Conservation (phyloP, 2,888 invertebrate genomes). For the Drosophila paramelanica region DNA sequence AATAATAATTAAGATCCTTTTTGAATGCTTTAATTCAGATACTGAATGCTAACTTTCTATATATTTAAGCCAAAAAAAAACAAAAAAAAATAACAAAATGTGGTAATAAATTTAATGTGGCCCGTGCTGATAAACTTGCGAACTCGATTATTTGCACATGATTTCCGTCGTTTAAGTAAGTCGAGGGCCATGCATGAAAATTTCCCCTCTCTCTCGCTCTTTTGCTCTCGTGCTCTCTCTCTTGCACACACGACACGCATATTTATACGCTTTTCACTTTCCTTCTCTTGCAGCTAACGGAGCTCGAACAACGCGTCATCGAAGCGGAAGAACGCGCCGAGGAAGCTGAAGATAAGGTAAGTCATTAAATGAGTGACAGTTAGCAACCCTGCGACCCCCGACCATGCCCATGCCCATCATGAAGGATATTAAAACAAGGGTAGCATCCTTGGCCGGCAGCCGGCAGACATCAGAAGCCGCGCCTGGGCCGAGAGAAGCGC, state of each 20-base stretch:
- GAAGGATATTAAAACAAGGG: conserved; percentile 53
- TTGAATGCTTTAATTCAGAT: no score
- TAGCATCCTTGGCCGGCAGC: conserved; percentile 26
- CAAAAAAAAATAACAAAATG: no score
- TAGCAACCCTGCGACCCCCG: neutral
- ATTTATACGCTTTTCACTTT: conserved; percentile 21
- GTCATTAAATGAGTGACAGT: conserved; percentile 71
- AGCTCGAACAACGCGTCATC: conserved; percentile 95
- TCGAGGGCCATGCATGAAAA: conserved; percentile 1
- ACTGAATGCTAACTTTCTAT: no score
- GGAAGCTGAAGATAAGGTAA: conserved; percentile 97
- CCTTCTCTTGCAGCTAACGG: conserved; percentile 90
- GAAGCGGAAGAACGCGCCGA: conserved; percentile 97
- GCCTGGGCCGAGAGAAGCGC: conserved; percentile 26
- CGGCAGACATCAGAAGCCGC: conserved; percentile 6
- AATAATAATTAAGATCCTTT: no score
- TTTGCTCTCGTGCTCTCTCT: neutral
- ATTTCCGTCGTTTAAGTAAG: conserved; percentile 44
- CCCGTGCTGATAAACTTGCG: conserved; percentile 27
- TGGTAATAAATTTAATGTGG: conserved; percentile 23
- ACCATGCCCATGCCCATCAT: neutral
- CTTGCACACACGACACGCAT: neutral
- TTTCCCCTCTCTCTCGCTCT: neutral
- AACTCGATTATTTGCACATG: conserved; percentile 40
- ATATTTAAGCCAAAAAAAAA: neutral